phyloP scores from a whole-genome alignment of 2,888 invertebrate genomes.

The Apamea sordens region DNA sequence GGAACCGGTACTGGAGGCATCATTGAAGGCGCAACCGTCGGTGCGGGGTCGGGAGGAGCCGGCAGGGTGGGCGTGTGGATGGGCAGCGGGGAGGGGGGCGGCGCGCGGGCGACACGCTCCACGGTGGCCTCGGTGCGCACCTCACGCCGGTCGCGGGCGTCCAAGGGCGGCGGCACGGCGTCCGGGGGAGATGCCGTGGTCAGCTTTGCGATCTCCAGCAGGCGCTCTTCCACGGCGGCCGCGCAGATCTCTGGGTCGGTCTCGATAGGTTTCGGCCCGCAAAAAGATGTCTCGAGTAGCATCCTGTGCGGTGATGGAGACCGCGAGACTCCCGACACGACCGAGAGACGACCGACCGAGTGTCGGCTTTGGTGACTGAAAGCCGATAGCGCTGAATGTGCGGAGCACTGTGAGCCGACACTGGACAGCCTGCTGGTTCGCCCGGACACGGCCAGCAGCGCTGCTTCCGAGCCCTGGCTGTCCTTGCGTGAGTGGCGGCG shows the following conservation, averaged over 20 bases:
- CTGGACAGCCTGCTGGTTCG: constrained; percentile 94
- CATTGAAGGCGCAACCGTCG: not conserved
- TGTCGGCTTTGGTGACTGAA: constrained; percentile 74
- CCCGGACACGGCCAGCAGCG: constrained; percentile 93
- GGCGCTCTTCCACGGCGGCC: constrained; percentile 86
- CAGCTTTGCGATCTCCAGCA: constrained; percentile 84
- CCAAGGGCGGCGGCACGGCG: constrained; percentile 64
- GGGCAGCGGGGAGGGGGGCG: constrained; percentile 52
- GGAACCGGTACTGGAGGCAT: constrained; percentile 25
- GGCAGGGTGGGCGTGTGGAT: constrained; percentile 47
- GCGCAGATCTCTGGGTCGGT: constrained; percentile 87
- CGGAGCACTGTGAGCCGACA: constrained; percentile 94
- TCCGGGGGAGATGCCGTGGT: constrained; percentile 53
- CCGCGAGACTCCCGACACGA: constrained; percentile 90
- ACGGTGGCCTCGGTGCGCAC: constrained; percentile 83
- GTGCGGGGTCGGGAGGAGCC: not conserved
- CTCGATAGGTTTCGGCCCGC: constrained; percentile 94
- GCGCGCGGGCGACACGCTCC: constrained; percentile 69
- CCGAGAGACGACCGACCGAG: constrained; percentile 81
- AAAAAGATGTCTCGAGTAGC: constrained; percentile 97
- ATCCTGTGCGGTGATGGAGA: constrained; percentile 97
- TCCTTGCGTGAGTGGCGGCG: constrained; percentile 92
- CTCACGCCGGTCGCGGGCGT: constrained; percentile 81
- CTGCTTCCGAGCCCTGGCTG: constrained; percentile 94
- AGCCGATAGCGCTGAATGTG: constrained; percentile 86